These are phyloP conservation scores for Drosophila mauritiana DNA, from an alignment of 1,140 invertebrate species.

Conservation along the genomic window DNA sequence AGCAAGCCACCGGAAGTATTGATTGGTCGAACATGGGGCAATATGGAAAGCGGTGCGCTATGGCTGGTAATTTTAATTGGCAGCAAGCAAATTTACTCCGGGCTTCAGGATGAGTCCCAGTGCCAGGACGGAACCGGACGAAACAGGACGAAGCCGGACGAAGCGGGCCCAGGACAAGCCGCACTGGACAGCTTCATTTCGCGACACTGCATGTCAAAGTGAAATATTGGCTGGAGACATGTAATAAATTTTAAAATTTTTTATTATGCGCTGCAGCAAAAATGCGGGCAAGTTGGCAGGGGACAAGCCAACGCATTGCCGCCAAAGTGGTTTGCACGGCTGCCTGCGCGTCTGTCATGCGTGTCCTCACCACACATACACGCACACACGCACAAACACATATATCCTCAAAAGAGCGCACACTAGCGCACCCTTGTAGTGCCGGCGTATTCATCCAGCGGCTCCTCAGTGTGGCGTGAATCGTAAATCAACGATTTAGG, in stretches of 20 bases:
- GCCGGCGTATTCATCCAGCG: conserved; percentile 62
- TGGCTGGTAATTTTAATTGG: conserved; percentile 72
- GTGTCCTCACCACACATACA: conserved; percentile 73
- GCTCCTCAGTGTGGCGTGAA: conserved; percentile 81
- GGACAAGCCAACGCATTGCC: conserved; percentile 66
- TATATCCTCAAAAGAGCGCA: neutral
- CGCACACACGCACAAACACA: neutral
- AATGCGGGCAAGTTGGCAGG: conserved; percentile 21
- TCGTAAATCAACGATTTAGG: conserved; percentile 83
- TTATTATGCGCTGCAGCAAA: conserved; percentile 70
- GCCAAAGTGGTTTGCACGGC: conserved; percentile 81
- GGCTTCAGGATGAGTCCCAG: conserved; percentile 4
- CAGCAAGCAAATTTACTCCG: conserved; percentile 70
- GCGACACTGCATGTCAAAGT: conserved; percentile 84
- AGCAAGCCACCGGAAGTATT: conserved; percentile 67
- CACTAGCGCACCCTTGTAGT: conserved; percentile 9
- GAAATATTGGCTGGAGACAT: conserved; percentile 84
- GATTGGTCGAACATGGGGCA: conserved; percentile 50
- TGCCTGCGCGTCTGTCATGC: conserved; percentile 80
- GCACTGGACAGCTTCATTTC: conserved; percentile 82
- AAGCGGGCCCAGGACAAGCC: neutral
- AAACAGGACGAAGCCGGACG: neutral
- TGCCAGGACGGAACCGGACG: neutral
- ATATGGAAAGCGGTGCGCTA: conserved; percentile 1
- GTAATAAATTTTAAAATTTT: conserved; percentile 84